Conservation (phyloP, 2,113 vertebrate genomes). For the mouse (Mus musculus) region DNA sequence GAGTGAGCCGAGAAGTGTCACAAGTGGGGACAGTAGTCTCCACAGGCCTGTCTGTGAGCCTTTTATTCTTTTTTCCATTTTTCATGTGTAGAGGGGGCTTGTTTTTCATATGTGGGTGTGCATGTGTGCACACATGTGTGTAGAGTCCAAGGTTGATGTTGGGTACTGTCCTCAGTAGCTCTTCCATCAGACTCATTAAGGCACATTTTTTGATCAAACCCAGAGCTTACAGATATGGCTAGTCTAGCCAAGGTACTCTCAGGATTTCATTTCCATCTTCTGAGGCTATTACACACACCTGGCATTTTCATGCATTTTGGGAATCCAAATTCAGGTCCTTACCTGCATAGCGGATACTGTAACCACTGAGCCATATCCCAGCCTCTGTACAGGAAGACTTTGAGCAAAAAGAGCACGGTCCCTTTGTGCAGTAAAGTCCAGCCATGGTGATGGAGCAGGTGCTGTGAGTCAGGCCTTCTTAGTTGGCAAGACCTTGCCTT, state of each 20-base stretch:
- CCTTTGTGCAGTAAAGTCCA: neutral
- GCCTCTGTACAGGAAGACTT: neutral
- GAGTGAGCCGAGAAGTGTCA: neutral
- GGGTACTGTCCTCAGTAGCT: neutral
- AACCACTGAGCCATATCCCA: neutral
- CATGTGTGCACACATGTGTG: too few species aligned
- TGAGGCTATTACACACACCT: neutral
- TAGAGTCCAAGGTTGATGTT: neutral
- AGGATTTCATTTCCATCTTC: neutral
- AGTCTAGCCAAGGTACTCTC: neutral
- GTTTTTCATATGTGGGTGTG: neutral
- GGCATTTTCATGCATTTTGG: neutral
- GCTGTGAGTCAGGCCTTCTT: neutral
- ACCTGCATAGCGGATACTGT: neutral
- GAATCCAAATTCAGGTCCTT: neutral
- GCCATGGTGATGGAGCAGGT: neutral
- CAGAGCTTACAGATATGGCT: neutral
- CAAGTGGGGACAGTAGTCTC: neutral
- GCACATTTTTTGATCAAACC: neutral
- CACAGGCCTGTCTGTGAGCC: neutral
- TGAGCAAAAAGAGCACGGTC: fast-evolving
- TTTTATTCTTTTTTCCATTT: neutral
- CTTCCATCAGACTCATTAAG: neutral
- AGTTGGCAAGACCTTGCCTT: neutral
- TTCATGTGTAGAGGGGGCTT: neutral